These are phyloP conservation scores for Brassicogethes aeneus DNA, from an alignment of 2,888 invertebrate genomes.

Conservation along the genomic window DNA sequence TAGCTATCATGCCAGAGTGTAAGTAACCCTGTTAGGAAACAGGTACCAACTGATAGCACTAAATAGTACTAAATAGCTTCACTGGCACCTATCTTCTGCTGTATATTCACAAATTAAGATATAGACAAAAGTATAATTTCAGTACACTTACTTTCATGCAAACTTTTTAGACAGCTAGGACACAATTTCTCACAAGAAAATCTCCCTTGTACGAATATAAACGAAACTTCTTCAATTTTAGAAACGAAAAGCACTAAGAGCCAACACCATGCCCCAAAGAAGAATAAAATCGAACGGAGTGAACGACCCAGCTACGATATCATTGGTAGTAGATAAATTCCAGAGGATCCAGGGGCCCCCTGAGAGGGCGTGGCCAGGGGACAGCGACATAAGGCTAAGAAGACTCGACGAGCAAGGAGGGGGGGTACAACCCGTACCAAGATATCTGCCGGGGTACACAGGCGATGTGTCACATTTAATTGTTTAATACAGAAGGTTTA, in stretches of 20 bases:
- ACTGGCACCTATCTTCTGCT: no score
- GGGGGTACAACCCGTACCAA: conserved; percentile 56
- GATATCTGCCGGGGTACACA: conserved; percentile 67
- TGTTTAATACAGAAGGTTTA: no score
- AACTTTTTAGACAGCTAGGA: no score
- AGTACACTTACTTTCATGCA: no score
- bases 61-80: no score
- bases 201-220: no score
- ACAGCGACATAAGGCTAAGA: conserved; percentile 54
- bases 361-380: conserved; percentile 59
- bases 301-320: conserved; percentile 71
- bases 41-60: no score
- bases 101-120: no score
- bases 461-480: conserved; percentile 74
- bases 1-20: neutral
- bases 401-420: conserved; percentile 49
- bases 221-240: conserved; percentile 61
- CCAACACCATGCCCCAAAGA: conserved; percentile 69
- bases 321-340: conserved; percentile 64
- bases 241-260: conserved; percentile 83
- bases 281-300: conserved; percentile 72
- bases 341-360: conserved; percentile 40
- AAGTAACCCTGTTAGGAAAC: no score
- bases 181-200: no score
- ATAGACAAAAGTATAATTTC: no score